Percentiles rank a stretch among this genome's conserved stretches.
Conservation (phyloP, 2,797 vertebrate genomes). For the Hydrophis major region DNA sequence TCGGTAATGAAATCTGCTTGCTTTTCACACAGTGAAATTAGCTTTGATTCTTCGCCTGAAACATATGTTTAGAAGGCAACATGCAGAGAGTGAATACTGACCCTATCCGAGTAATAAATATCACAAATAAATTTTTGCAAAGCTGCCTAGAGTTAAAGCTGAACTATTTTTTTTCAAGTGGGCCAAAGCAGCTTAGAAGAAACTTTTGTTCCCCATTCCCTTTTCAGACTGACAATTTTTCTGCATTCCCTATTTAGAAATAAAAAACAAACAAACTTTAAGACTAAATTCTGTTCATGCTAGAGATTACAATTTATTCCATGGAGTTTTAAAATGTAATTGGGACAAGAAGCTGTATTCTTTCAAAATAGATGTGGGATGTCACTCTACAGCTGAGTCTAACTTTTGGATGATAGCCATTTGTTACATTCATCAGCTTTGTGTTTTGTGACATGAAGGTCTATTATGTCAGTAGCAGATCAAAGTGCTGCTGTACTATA, state of each 20-base stretch:
- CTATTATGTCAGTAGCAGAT: neutral
- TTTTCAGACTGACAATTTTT: constrained; percentile 51
- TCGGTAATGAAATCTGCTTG: constrained; percentile 78
- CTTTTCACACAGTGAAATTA: constrained; percentile 77
- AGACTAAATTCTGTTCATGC: constrained; percentile 62
- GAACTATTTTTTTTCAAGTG: constrained; percentile 42
- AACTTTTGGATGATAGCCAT: neutral
- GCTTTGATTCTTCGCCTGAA: constrained; percentile 74
- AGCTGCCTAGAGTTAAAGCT: constrained; percentile 57
- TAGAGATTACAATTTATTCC: constrained; percentile 65
- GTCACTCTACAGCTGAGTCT: neutral
- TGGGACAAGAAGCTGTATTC: constrained; percentile 65
- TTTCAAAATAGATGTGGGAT: constrained; percentile 43
- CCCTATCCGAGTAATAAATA: constrained; percentile 67
- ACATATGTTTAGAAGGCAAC: constrained; percentile 73
- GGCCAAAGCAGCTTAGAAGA: constrained; percentile 54
- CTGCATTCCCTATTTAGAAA: constrained; percentile 49
- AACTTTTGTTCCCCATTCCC: constrained; percentile 43
- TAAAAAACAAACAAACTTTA: constrained; percentile 37
- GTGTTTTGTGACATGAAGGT: neutral
- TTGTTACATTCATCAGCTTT: neutral
- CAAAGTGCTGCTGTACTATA: neutral
- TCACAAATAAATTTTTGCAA: constrained; percentile 56
- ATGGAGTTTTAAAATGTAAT: constrained; percentile 48
- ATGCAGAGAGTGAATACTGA: constrained; percentile 60